These are phyloP conservation scores for Drosophila kuntzei DNA, from an alignment of 2,888 invertebrate genomes.

Conservation along the genomic window DNA sequence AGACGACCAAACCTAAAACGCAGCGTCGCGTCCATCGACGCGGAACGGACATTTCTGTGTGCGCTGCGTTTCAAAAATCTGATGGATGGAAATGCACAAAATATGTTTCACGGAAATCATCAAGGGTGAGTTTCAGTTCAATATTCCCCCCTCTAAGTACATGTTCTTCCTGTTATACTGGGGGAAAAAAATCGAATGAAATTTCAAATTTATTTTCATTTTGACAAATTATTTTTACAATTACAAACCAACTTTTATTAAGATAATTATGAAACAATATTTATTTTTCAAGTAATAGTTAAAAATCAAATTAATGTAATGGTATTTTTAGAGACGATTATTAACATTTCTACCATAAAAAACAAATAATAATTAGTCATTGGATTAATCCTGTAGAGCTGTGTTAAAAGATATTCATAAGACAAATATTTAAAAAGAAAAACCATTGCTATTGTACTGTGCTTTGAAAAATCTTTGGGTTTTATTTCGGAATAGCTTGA, in stretches of 20 bases:
- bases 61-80: conserved; percentile 85
- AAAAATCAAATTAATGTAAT: background rate
- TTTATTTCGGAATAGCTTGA: too few species aligned
- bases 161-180: background rate
- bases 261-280: too few species aligned
- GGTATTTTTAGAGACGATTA: background rate
- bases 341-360: too few species aligned
- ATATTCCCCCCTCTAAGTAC: background rate
- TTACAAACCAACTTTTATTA: background rate
- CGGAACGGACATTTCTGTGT: conserved; percentile 78
- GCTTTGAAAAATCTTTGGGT: too few species aligned
- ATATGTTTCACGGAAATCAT: conserved; percentile 88
- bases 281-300: background rate
- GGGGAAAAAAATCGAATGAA: background rate
- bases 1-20: conserved; percentile 72
- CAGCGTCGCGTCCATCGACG: conserved; percentile 77
- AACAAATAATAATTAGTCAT: background rate
- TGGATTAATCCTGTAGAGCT: background rate
- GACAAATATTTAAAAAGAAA: too few species aligned
- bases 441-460: too few species aligned
- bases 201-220: background rate
- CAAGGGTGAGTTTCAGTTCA: conserved; percentile 85
- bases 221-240: background rate
- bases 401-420: too few species aligned
- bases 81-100: conserved; percentile 86